Evolutionary conservation across 2,797 vertebrate genomes (phyloP), one percentile per base, ranked within the genome.

Genomic region (Liasis olivaceus): DNA sequence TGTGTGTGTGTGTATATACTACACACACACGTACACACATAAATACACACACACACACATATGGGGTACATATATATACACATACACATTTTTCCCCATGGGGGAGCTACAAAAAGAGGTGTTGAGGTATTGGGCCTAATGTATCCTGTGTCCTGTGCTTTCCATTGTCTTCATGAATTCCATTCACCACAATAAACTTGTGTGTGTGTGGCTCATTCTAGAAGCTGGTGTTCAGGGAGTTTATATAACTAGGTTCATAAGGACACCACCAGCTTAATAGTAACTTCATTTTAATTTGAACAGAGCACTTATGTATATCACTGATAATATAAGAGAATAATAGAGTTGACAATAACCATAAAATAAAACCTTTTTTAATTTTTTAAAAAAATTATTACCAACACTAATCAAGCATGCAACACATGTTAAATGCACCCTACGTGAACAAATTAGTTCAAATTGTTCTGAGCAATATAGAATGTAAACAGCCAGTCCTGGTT

Each of bases 1-100:
- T 69, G 13, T 72, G 5, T 42, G 6, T 42, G 6, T 36, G 69
- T 17, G 0, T 1, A 15, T 1, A 5, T 0, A 6, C 5, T 2
- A 20, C 15, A 8, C 15, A 20, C 69, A 72, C 14, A 36, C 58
- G 15, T 15, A 54, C 51, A 1, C 0, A 17, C 2, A 7, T 0
- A 7, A 2, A 17, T 2, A 9, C 14, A 15, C 2, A 20, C 15
- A 9, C 15, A 20, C 69, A 72, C 14, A 36, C 58, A 58, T 2
- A 42, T 2, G 36, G 36, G 36, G 36, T 42, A n/a, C n/a, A 42
- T 42, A 42, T 42, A 42, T 42, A 42, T 42, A 7, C n/a, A 69
- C 15, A 36, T 15, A 36, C 31, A 72, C 5, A 9, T 77, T 81
- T 81, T 47, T 81, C 8, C 51, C 6, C 1, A 24, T 11, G 8